Percentiles rank a stretch among this genome's conserved stretches.
phyloP scores from a whole-genome alignment of 2,797 vertebrate genomes.

The Chaenodraco wilsoni region DNA sequence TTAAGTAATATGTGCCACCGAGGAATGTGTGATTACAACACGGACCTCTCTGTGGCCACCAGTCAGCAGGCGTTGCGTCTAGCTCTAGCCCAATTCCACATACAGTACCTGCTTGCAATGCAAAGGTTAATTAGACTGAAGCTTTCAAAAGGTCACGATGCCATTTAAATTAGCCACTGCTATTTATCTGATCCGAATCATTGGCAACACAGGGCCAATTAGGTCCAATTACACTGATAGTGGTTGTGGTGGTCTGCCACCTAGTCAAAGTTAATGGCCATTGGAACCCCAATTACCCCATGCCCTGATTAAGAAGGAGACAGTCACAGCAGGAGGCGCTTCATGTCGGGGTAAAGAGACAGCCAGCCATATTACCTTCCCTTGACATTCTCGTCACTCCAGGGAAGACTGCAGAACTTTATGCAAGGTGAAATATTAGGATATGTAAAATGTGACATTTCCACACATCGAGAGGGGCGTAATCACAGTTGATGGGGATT shows the following conservation, averaged over 20 bases:
- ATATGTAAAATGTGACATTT: constrained; percentile 88
- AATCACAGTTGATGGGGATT: constrained; percentile 82
- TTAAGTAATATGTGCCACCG: not conserved
- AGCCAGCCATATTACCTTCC: constrained; percentile 46
- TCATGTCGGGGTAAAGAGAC: constrained; percentile 41
- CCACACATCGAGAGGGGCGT: constrained; percentile 71
- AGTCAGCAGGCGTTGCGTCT: constrained; percentile 37
- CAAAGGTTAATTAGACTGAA: constrained; percentile 85
- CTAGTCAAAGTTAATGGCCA: constrained; percentile 71
- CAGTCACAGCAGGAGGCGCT: constrained; percentile 38
- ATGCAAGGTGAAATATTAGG: constrained; percentile 79
- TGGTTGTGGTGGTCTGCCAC: constrained; percentile 63
- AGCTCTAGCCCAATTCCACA: constrained; percentile 61
- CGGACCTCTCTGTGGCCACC: constrained; percentile 37
- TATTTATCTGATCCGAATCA: constrained; percentile 84
- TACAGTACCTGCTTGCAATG: constrained; percentile 72
- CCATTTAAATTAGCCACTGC: constrained; percentile 81
- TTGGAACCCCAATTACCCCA: constrained; percentile 71
- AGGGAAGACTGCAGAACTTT: constrained; percentile 56
- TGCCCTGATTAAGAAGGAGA: constrained; percentile 54
- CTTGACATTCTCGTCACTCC: constrained; percentile 70
- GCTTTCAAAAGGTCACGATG: constrained; percentile 80
- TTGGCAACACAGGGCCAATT: constrained; percentile 81
- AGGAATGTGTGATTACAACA: constrained; percentile 48
- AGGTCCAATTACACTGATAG: constrained; percentile 81